Evolutionary conservation across 1,140 invertebrate species (phyloP), one percentile per base, ranked within the genome.

Genomic region (Matsumurasca onukii): DNA sequence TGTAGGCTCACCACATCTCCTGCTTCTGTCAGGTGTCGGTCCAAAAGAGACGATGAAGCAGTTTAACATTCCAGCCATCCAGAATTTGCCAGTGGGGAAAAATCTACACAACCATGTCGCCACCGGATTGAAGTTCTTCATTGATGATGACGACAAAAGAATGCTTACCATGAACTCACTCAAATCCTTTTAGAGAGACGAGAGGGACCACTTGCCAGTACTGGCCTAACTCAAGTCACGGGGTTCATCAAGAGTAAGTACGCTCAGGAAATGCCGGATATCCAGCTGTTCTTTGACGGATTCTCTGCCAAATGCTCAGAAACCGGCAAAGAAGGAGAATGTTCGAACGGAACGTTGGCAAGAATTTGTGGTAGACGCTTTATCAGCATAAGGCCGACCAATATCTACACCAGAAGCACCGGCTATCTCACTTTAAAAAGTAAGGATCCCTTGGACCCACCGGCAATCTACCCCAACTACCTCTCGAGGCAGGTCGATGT

Each of bases 1-100:
- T 0, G 84, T 92, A 45, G 88, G 89, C 62, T 87, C 89, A 2
- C 86, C 90, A 0, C 89, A 92, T 73, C 72, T 93, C 1, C 78
- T 93, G 13, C 86, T 91, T 86, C 77, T 91, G 1, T 90, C 88
- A 0, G 89, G 89, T 1, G 81, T 91, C 12, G 89, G 89, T 0
- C 87, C 88, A 2, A 81, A 77, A 31, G 77, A 84, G 31, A 81
- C 88, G 13, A 74, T 91, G 0, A 72, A 80, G 1, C 77, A 80
- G 22, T 71, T 82, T 0, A 79, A 80, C 2, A 82, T 86, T 27
- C 74, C 78, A 2, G 72, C 82, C 0, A 71, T 82, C 3, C 77
- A 79, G 20, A 81, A 88, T 70, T 76, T 89, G 0, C 69, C 79
- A 0, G 87, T 89, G 1, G 87, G 87, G 0, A 73, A 78, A 27